Percentiles rank a stretch among this genome's conserved stretches.
phyloP scores from a whole-genome alignment of 2,113 vertebrate species.

The Rhagologus leucostigma region DNA sequence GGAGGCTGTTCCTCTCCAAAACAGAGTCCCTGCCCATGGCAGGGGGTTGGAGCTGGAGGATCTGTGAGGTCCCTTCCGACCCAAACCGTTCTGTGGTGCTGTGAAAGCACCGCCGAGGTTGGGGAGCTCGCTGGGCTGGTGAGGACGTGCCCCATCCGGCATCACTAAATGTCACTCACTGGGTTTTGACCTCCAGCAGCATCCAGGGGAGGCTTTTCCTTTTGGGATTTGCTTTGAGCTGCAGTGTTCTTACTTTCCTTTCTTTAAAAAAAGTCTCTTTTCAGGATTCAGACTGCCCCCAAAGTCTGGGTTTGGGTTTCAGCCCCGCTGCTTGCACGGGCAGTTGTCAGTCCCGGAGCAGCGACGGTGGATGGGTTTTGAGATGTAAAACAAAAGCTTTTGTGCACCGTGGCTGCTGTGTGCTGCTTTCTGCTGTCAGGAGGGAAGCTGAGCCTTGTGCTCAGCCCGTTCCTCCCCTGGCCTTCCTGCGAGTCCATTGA shows the following conservation, averaged over 20 bases:
- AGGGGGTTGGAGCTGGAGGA: not conserved
- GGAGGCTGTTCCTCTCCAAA: not conserved
- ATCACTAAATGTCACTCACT: not conserved
- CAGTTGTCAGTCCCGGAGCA: not conserved
- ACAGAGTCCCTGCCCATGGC: not conserved
- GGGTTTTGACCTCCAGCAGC: not conserved
- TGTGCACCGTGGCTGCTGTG: not conserved
- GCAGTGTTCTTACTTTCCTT: not conserved
- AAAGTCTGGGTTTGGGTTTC: not conserved
- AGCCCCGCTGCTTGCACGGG: fast-evolving
- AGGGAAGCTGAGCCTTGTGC: not conserved
- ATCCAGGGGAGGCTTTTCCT: not conserved
- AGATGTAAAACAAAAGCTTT: not conserved
- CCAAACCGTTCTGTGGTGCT: not conserved
- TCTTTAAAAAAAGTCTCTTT: not conserved
- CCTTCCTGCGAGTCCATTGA: not conserved
- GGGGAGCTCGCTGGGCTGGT: fast-evolving
- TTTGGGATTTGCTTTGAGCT: not conserved
- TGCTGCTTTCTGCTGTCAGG: not conserved
- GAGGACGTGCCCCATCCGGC: not conserved
- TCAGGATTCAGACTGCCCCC: not conserved
- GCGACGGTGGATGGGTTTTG: fast-evolving
- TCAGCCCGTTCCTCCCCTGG: not conserved
- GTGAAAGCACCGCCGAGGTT: not conserved
- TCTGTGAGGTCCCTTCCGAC: not conserved